phyloP scores from a whole-genome alignment of 2,113 vertebrate species.

The Poeciliopsis occidentalis region DNA sequence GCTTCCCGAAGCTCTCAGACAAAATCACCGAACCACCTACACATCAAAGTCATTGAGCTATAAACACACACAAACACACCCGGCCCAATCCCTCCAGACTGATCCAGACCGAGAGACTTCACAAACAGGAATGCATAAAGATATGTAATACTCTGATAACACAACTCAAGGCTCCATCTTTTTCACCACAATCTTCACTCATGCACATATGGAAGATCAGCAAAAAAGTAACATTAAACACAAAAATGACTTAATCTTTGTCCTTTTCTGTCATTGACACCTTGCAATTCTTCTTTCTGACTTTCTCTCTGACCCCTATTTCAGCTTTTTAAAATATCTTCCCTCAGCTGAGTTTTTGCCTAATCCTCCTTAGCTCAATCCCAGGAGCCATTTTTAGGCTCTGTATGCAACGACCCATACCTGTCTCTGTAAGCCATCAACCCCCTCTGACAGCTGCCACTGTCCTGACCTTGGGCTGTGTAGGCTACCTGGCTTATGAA shows the following conservation, averaged over 20 bases:
- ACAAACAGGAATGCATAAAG: constrained; percentile 33
- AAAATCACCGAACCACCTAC: constrained; percentile 35
- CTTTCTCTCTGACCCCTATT: not conserved
- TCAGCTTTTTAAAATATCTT: constrained; percentile 8
- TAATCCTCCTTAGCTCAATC: constrained; percentile 6
- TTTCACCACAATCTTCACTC: constrained; percentile 3
- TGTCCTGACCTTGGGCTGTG: constrained; percentile 68
- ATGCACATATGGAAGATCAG: not conserved
- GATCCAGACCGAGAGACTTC: constrained; percentile 49
- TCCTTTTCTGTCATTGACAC: not conserved
- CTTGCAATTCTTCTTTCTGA: not conserved
- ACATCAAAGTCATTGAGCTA: constrained; percentile 39
- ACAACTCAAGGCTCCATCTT: constrained; percentile 36
- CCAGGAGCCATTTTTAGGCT: not conserved
- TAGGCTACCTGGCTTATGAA: constrained; percentile 59
- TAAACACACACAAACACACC: constrained; percentile 16
- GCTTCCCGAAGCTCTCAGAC: constrained; percentile 43
- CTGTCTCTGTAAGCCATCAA: constrained; percentile 51
- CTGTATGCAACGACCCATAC: constrained; percentile 14
- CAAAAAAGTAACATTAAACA: not conserved
- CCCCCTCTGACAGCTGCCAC: constrained; percentile 65
- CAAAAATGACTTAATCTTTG: not conserved
- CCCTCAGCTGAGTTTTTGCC: constrained; percentile 3
- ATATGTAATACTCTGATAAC: constrained; percentile 46
- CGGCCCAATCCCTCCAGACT: constrained; percentile 51